Percentiles rank a stretch among this genome's conserved stretches.
Conservation (phyloP, 2,888 invertebrate genomes). For the Gnatocerus cornutus region DNA sequence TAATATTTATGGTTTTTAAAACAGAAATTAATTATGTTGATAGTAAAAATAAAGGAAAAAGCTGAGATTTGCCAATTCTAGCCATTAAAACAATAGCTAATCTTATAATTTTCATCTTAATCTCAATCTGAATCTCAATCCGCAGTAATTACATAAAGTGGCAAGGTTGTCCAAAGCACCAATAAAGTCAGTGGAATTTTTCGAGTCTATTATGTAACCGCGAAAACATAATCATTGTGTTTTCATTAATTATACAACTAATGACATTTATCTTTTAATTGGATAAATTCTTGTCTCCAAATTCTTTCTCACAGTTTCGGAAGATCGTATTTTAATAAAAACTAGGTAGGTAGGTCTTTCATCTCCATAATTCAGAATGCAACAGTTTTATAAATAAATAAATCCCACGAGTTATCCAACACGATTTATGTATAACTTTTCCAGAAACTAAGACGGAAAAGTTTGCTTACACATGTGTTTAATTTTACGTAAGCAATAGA, state of each 20-base stretch:
- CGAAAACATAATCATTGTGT: slow-evolving; percentile 1
- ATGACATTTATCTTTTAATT: slow-evolving; percentile 4
- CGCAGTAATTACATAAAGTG: neutral
- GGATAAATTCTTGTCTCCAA: neutral
- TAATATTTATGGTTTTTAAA: too few species aligned
- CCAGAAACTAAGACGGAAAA: neutral
- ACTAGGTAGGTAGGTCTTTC: too few species aligned
- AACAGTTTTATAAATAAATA: too few species aligned
- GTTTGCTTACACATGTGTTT: slow-evolving; percentile 5
- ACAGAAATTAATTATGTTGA: too few species aligned
- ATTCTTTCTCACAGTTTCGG: neutral
- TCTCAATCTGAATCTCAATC: neutral
- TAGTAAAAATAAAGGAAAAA: too few species aligned
- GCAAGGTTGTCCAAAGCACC: neutral
- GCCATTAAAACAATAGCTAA: neutral
- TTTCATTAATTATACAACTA: slow-evolving; percentile 3
- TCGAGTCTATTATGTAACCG: neutral
- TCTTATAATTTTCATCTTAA: slow-evolving; percentile 5
- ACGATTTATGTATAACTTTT: slow-evolving; percentile 1
- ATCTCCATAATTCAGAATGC: too few species aligned
- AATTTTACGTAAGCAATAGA: slow-evolving; percentile 5
- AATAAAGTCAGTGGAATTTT: neutral
- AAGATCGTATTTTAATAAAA: too few species aligned
- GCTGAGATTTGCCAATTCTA: too few species aligned
- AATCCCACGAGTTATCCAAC: neutral